Evolutionary conservation across 2,797 vertebrate species (phyloP).

Genomic region (Neosalanx taihuensis): DNA sequence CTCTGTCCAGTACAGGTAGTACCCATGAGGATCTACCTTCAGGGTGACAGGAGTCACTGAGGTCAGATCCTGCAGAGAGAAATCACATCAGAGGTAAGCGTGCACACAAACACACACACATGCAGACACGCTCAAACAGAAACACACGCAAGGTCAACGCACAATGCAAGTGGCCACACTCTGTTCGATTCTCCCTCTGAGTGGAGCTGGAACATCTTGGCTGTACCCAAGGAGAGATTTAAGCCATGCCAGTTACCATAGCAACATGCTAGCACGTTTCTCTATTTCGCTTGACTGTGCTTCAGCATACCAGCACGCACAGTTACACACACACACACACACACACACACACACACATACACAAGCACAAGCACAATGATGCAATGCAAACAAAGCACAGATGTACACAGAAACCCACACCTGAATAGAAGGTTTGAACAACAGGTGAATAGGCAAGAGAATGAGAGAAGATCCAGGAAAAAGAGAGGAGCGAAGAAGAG

Average conservation of each 20-base stretch:
- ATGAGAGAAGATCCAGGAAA: too few species aligned
- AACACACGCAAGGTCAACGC: neutral
- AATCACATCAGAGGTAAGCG: neutral
- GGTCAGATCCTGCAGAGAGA: slow-evolving; percentile 68
- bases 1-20: slow-evolving; percentile 79
- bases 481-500: too few species aligned
- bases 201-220: slow-evolving; percentile 34
- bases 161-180: neutral
- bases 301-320: slow-evolving; percentile 63
- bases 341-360: slow-evolving; percentile 11
- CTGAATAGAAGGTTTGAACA: too few species aligned
- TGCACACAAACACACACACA: slow-evolving; percentile 10
- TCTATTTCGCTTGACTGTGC: slow-evolving; percentile 58
- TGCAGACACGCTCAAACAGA: too few species aligned
- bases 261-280: slow-evolving; percentile 69
- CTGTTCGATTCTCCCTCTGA: slow-evolving; percentile 15
- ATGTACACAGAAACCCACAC: slow-evolving; percentile 4
- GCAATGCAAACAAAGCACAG: slow-evolving; percentile 6
- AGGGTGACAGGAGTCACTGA: slow-evolving; percentile 75
- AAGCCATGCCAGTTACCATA: slow-evolving; percentile 76
- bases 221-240: slow-evolving; percentile 30
- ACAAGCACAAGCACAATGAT: slow-evolving; percentile 4
- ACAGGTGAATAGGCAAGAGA: too few species aligned
- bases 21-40: slow-evolving; percentile 73
- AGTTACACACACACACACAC: slow-evolving; percentile 18